phyloP scores from a whole-genome alignment of 2,888 invertebrate species.

The Acanthosepion lycidas region DNA sequence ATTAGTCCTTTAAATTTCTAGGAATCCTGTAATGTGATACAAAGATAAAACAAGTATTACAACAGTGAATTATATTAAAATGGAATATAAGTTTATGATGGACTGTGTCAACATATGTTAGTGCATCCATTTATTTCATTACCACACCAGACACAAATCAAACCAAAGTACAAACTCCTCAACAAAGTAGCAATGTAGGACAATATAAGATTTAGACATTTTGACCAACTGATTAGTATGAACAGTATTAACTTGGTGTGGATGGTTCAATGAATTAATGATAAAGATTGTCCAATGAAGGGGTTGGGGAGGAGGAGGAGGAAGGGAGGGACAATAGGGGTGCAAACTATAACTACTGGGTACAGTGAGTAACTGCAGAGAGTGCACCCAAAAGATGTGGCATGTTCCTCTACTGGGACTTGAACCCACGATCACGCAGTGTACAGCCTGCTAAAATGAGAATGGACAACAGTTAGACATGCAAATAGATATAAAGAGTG shows the following conservation, averaged over 20 bases:
- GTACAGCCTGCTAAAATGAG: constrained; percentile 44
- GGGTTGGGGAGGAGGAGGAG: not conserved
- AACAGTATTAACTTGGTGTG: not conserved
- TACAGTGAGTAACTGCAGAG: constrained; percentile 42
- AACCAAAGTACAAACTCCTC: not conserved
- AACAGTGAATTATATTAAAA: not conserved
- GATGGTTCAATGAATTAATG: not conserved
- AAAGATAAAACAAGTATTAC: not conserved
- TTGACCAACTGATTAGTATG: not conserved
- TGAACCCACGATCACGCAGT: constrained; percentile 33
- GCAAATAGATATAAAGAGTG: constrained; percentile 41
- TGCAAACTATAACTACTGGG: constrained; percentile 35
- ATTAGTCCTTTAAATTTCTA: no score
- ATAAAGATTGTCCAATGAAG: not conserved
- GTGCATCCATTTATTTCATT: not conserved
- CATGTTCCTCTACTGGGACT: constrained; percentile 45
- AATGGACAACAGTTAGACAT: constrained; percentile 46
- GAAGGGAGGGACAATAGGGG: not conserved
- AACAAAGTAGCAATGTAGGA: not conserved
- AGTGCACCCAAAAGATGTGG: constrained; percentile 43
- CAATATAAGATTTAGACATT: not conserved
- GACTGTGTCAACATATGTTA: not conserved
- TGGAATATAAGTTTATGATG: not conserved
- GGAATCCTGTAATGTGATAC: no score
- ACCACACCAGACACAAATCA: not conserved